Percentiles rank a stretch among this genome's conserved stretches.
Conservation (phyloP, 2,888 invertebrate genomes). For the Venusia cambrica region DNA sequence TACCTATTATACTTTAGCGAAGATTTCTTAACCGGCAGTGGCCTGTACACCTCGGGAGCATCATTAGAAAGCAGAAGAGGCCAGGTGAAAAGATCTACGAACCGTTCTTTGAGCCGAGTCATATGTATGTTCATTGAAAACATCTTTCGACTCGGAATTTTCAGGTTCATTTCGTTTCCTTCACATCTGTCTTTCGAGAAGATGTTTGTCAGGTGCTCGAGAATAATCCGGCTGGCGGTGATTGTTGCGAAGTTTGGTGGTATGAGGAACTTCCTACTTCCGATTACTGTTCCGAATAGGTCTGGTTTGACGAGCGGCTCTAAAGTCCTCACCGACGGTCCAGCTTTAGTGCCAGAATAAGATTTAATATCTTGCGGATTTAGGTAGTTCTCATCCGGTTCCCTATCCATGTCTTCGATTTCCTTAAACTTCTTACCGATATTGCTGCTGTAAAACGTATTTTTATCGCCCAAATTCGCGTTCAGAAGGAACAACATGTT, state of each 20-base stretch:
- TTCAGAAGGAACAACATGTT: conserved; percentile 2
- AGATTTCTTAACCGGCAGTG: too few relatives aligned
- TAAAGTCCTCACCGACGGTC: too few relatives aligned
- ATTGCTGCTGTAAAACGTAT: conserved; percentile 2
- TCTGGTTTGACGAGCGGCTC: background rate
- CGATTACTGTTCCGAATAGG: background rate
- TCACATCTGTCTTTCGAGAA: conserved; percentile 3
- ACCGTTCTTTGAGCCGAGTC: conserved; percentile 1
- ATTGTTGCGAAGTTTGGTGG: conserved; percentile 12
- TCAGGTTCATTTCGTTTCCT: conserved; percentile 1
- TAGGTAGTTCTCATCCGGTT: background rate
- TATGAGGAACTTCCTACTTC: conserved; percentile 1
- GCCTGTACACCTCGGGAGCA: conserved; percentile 3
- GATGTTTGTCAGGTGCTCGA: background rate
- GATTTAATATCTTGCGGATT: conserved; percentile 7
- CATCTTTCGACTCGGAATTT: background rate
- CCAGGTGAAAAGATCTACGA: conserved; percentile 15
- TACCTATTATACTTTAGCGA: too few relatives aligned
- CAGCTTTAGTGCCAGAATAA: conserved; percentile 6
- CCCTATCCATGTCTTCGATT: background rate
- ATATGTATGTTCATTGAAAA: too few relatives aligned
- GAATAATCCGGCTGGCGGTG: conserved; percentile 7
- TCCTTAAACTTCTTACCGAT: conserved; percentile 1
- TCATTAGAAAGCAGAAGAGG: conserved; percentile 7
- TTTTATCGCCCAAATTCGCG: background rate